Base-by-base conservation (phyloP, 2,888 invertebrate species). In the Tenthredo amoena region DNA sequence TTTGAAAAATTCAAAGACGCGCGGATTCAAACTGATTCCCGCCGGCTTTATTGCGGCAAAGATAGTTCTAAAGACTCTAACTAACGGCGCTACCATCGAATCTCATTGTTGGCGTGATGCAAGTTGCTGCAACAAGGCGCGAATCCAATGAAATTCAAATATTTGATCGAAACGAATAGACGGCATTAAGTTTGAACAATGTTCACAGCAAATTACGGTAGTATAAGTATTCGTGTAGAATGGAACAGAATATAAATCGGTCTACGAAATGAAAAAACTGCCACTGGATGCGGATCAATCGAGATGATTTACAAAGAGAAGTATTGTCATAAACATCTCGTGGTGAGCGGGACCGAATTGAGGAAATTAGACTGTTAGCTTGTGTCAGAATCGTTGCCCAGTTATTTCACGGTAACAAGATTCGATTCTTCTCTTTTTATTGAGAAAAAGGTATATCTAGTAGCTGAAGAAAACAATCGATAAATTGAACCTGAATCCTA, bases 1-100 rank as follows among this genome's bases (percentile, higher is more conserved):
- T 74, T 43, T 74, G 71, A n/a, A 21, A 74, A 40, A 43, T 74
- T 43, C 74, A 74, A 74, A n/a, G 43, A 21, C 10, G 10, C 7
- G 26, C 15, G 7, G 34, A 34, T 77, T 55, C 77, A 55, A 34
- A 77, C 6, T 77, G 31, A 77, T 77, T 77, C 18, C 76, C 50
- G 76, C 47, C 9, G 9, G 26, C 1, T 2, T 74, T 1, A 9
- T 74, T n/a, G 47, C 74, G 40, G 47, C 21, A 74, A 74, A 74
- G 21, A 5, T 74, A 74, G 43, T 74, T 47, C 74, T 26, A 40
- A 74, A 43, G 47, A 7, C 3, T 74, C 12, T 26, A 7, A 9
- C 47, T 74, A 18, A 18, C 9, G 37, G 12, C 71, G 71, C 37
- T 0, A 37, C 71, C 18, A 31, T 31, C 37, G 15, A 4, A 71